phyloP scores from a whole-genome alignment of 1,140 invertebrate genomes.

The Pseudomyrmex sp. region DNA sequence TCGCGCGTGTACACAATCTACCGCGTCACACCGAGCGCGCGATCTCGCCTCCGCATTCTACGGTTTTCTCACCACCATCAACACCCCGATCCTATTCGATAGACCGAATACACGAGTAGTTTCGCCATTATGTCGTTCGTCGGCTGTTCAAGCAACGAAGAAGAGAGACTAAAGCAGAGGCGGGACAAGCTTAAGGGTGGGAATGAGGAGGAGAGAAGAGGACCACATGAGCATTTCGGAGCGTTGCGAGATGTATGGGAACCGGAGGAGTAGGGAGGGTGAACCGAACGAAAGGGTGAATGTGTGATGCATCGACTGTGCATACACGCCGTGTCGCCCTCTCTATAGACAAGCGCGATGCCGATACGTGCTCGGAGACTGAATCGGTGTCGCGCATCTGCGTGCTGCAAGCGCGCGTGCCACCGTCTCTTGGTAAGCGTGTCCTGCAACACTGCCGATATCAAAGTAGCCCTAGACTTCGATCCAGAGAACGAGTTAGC shows the following conservation, averaged over 20 bases:
- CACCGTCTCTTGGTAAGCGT: constrained; percentile 52
- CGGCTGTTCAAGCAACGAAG: constrained; percentile 10
- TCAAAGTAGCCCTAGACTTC: constrained; percentile 53
- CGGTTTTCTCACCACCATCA: constrained; percentile 17
- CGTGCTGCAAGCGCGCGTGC: constrained; percentile 35
- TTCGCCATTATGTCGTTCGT: constrained; percentile 56
- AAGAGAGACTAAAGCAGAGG: background rate
- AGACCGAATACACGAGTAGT: constrained; percentile 36
- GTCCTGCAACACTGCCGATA: constrained; percentile 69
- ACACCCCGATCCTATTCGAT: constrained; percentile 42
- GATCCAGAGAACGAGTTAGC: constrained; percentile 49
- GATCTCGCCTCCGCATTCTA: constrained; percentile 11
- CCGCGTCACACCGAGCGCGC: constrained; percentile 9
- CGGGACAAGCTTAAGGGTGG: too few relatives aligned
- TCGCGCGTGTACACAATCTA: constrained; percentile 17
- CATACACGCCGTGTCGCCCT: constrained; percentile 46
- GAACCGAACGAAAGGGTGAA: constrained; percentile 43
- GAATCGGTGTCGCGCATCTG: constrained; percentile 57
- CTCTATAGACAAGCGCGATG: constrained; percentile 54
- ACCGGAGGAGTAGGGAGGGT: background rate
- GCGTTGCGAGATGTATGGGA: background rate
- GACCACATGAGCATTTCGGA: background rate
- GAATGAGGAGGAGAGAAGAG: too few relatives aligned
- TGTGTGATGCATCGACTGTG: constrained; percentile 47
- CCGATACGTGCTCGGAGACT: constrained; percentile 55